Conservation (phyloP, 2,113 vertebrate genomes). For the Myotis brandtii region DNA sequence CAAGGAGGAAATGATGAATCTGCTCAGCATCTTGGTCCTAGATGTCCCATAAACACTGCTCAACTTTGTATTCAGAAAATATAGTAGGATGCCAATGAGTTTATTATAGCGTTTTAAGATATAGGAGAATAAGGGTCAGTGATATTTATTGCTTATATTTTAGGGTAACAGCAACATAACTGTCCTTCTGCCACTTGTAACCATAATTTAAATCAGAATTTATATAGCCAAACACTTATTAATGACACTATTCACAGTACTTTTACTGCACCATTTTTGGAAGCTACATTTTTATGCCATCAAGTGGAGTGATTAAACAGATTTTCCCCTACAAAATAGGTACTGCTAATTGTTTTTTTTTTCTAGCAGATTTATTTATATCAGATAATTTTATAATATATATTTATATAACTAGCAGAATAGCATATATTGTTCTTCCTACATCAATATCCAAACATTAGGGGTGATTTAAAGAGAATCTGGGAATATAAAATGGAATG, state of each 20-base stretch:
- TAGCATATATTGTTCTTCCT: not conserved
- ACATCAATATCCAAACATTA: not conserved
- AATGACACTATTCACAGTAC: not conserved
- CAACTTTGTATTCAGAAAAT: conserved; percentile 38
- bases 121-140: not conserved
- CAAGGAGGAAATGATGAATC: conserved; percentile 68
- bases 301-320: not conserved
- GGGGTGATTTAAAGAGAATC: not conserved
- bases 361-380: not conserved
- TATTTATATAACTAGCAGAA: not conserved
- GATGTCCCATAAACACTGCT: not conserved
- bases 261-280: not conserved
- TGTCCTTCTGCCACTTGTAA: not conserved
- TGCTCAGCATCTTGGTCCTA: conserved; percentile 59
- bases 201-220: not conserved
- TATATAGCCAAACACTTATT: not conserved
- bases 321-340: not conserved
- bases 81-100: conserved; percentile 64
- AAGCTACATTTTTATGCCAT: not conserved
- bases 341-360: not conserved
- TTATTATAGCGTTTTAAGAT: not conserved
- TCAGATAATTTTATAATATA: not conserved
- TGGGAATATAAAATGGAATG: not conserved
- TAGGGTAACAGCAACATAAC: not conserved
- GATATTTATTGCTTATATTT: not conserved